Conservation (phyloP, 53 echinoderm and acorn worm genomes). For the Astropecten irregularis region DNA sequence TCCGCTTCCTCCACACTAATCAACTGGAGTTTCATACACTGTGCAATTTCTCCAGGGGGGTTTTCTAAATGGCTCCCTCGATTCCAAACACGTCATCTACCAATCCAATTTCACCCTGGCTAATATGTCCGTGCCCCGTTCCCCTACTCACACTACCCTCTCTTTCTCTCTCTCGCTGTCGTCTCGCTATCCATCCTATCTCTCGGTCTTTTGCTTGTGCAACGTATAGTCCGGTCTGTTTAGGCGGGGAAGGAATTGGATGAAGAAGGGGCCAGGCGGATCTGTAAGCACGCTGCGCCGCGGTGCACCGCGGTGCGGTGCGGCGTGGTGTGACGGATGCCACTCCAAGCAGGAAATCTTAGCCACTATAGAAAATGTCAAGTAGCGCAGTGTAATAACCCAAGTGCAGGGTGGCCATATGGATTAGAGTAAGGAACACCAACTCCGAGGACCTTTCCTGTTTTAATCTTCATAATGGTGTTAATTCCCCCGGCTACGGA, state of each 20-base stretch:
- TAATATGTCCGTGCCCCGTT: constrained; percentile 30
- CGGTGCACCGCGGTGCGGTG: no score
- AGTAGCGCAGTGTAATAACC: constrained; percentile 45
- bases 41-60: constrained; percentile 47
- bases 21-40: constrained; percentile 45
- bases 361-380: constrained; percentile 48
- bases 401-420: constrained; percentile 18
- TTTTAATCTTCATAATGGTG: background rate
- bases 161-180: constrained; percentile 1
- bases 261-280: no score
- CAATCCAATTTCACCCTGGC: constrained; percentile 52
- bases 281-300: no score
- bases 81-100: constrained; percentile 56
- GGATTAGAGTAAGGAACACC: constrained; percentile 18
- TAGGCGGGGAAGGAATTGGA: background rate
- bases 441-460: background rate
- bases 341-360: constrained; percentile 50
- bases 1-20: constrained; percentile 47
- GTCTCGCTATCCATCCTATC: no score
- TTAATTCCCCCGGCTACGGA: background rate
- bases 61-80: constrained; percentile 53
- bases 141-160: background rate
- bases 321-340: constrained; percentile 18
- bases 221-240: no score
- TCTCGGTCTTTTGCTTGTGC: no score